These are phyloP conservation scores for Drosophila fungiperda DNA, from an alignment of 2,888 invertebrate species.

Conservation along the genomic window DNA sequence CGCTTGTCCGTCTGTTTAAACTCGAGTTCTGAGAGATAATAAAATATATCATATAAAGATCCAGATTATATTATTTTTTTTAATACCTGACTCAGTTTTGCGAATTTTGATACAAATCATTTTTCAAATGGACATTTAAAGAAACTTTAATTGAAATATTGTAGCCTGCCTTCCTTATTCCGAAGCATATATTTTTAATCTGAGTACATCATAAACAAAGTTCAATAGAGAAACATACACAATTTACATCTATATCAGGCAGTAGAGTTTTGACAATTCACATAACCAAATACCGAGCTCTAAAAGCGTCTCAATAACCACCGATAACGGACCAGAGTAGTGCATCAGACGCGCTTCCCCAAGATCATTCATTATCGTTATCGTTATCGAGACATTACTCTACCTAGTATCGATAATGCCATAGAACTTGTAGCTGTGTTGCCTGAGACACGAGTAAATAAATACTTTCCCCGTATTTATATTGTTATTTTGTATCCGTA, in stretches of 20 bases:
- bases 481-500: not conserved
- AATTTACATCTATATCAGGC: slow-evolving; percentile 9
- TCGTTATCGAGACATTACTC: slow-evolving; percentile 40
- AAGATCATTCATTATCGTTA: slow-evolving; percentile 42
- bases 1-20: not conserved
- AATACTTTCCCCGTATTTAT: not conserved
- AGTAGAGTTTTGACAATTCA: slow-evolving; percentile 5
- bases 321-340: slow-evolving; percentile 66
- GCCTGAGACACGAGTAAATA: slow-evolving; percentile 27
- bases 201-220: not conserved
- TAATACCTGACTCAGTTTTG: not conserved
- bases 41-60: not conserved
- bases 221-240: slow-evolving; percentile 1
- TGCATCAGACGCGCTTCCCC: slow-evolving; percentile 47
- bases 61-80: not conserved
- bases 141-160: not conserved
- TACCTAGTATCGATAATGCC: not conserved
- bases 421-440: slow-evolving; percentile 28
- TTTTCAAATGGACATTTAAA: too few species aligned
- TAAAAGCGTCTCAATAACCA: slow-evolving; percentile 56
- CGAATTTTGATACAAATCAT: not conserved
- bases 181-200: not conserved
- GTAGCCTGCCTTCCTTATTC: not conserved
- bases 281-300: slow-evolving; percentile 19
- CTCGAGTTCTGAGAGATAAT: not conserved